Evolutionary conservation across 2,797 vertebrate species (phyloP).

Genomic region (Discoglossus pictus): DNA sequence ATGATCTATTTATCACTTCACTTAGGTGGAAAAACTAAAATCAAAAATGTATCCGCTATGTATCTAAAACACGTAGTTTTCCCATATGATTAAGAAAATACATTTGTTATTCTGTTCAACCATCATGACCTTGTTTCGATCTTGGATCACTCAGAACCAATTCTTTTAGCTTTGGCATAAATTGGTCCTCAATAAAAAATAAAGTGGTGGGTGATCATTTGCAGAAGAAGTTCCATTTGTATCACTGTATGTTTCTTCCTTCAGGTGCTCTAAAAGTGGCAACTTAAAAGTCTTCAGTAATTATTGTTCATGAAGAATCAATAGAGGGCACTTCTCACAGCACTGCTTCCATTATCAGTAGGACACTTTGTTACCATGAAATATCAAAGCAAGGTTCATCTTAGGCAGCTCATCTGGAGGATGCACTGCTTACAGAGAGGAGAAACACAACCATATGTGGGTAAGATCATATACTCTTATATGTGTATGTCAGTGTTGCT

Average conservation of each 20-base stretch:
- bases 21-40: no score
- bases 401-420: neutral
- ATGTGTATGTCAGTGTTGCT: no score
- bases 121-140: neutral
- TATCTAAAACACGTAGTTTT: no score
- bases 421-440: constrained; percentile 1
- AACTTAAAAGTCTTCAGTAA: neutral
- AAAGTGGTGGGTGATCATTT: neutral
- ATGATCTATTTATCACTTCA: no score
- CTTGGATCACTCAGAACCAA: neutral
- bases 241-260: constrained; percentile 3
- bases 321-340: neutral
- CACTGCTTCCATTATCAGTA: constrained; percentile 1
- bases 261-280: neutral
- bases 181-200: constrained; percentile 4
- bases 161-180: neutral
- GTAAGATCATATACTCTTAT: no score
- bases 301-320: constrained; percentile 21
- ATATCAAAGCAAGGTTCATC: constrained; percentile 10
- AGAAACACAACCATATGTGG: neutral
- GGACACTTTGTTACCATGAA: neutral
- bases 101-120: neutral
- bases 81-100: no score
- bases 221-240: constrained; percentile 8
- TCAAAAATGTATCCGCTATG: no score